These are phyloP conservation scores for Tadarida brasiliensis DNA, from an alignment of 2,797 vertebrate species.

Conservation along the genomic window DNA sequence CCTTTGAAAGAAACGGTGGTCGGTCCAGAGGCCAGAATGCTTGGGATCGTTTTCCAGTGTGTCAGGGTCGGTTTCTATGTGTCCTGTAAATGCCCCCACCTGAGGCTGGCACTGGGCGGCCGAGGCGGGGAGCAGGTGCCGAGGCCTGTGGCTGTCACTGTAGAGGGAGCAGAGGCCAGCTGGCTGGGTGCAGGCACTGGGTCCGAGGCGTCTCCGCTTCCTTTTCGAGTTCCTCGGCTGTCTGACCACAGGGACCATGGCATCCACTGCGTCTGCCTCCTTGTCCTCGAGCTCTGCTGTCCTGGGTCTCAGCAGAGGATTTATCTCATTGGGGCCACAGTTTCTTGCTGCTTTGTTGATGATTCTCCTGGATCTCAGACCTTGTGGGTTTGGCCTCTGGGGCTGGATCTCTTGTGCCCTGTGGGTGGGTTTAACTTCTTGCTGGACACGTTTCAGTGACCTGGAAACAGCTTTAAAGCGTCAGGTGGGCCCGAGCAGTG, in stretches of 20 bases:
- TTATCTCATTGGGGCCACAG: not conserved
- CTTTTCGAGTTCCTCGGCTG: not conserved
- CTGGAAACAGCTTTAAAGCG: not conserved
- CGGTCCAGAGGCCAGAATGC: not conserved
- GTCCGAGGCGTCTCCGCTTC: no score
- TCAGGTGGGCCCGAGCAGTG: not conserved
- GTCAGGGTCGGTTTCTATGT: rapidly evolving
- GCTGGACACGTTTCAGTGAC: not conserved
- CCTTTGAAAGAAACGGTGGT: not conserved
- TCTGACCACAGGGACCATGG: rapidly evolving
- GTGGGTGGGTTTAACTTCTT: not conserved
- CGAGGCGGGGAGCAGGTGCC: rapidly evolving
- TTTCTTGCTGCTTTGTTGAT: not conserved
- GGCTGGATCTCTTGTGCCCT: not conserved
- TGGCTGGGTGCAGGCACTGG: rapidly evolving
- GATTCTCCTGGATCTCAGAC: not conserved
- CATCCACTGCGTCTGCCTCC: rapidly evolving
- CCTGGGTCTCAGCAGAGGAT: not conserved
- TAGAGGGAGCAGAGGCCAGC: not conserved
- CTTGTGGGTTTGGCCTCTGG: not conserved
- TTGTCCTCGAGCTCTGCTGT: not conserved
- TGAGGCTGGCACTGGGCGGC: not conserved
- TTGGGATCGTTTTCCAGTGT: rapidly evolving
- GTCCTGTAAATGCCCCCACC: not conserved
- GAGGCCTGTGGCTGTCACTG: not conserved